Evolutionary conservation across 2,888 invertebrate genomes (phyloP), one percentile per base, ranked within the genome.

Genomic region (Hemaris fuciformis): DNA sequence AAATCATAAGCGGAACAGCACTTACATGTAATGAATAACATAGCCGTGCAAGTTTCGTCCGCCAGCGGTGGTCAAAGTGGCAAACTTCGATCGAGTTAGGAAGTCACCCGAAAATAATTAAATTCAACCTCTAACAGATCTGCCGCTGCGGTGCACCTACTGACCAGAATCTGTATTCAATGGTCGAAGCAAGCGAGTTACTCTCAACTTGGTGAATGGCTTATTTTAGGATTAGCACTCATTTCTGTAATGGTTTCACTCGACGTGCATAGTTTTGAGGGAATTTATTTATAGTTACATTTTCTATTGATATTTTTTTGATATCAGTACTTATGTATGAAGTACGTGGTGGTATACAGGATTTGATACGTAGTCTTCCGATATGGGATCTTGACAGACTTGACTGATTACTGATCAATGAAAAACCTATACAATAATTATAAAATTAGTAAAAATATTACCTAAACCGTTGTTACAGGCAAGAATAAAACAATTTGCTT

Each of bases 71-170:
- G 69, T 64, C 69, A 72, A 66, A 71, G 53, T 53, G 68, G 69
- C 66, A 73, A 69, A 73, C 66, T 76, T 71, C 65, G 64, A 71
- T 75, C 67, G 61, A 75, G 72, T 79, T 74, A 71, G 69, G 64
- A 65, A 66, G 64, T 64, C 71, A 65, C 65, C 75, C 73, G 67
- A 77, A 77, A 75, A 77, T 79, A 79, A 79, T 79, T 77, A 74
- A 78, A 76, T 75, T 73, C 59, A 61, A 66, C 68, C 66, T 57
- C 66, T 58, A 66, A 63, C 66, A 67, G 68, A 66, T 66, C 64
- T 64, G 67, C 64, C 71, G 68, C 63, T 57, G 62, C 20, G 63
- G 64, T 43, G 66, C 64, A 65, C 59, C 63, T 66, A 62, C 66
- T 67, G 64, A 63, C 67, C 66, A 64, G 63, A 64, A 66, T 67